Evolutionary conservation across 1,140 invertebrate genomes (phyloP), one percentile per base, ranked within the genome.

Genomic region (Cydia strobilella): DNA sequence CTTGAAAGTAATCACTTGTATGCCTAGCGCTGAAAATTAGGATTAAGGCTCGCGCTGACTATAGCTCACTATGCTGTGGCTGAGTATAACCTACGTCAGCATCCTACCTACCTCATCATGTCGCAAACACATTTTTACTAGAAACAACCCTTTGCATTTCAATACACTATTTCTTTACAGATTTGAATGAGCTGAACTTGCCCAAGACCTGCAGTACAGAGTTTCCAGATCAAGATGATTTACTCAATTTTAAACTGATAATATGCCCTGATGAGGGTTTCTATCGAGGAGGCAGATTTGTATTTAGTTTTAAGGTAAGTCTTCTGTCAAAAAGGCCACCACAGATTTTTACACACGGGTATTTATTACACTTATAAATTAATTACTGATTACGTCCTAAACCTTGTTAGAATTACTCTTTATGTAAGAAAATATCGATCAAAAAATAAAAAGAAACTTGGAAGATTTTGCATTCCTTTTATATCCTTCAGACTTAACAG

Each of bases 201-300:
- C 98, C 98, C 77, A 99, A 98, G 94, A 99, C 98, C 69, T 99
- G 98, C 93, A 96, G 95, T 84, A 98, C 98, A 85, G 98, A 99
- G 90, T 99, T 99, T 93, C 98, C 98, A 75, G 98, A 99, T 93
- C 96, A 97, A 78, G 98, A 99, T 94, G 98, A 99, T 93, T 94
- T 99, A 84, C 94, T 99, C 79, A 98, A 96, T 93, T 99, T 99
- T 92, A 99, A 99, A 94, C 94, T 99, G 82, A 96, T 98, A 74
- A 99, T 99, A 89, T 98, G 96, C 90, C 98, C 98, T 77, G 98
- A 99, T 95, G 98, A 99, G 96, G 98, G 98, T 73, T 99, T 98
- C 93, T 99, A 99, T 91, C 95, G 96, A 95, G 96, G 96, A 82
- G 98, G 98, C 74, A 94, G 96, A 92, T 99, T 99, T 94, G 95